These are phyloP conservation scores for Zosterops borbonicus DNA, from an alignment of 2,113 vertebrate genomes.

Conservation along the genomic window DNA sequence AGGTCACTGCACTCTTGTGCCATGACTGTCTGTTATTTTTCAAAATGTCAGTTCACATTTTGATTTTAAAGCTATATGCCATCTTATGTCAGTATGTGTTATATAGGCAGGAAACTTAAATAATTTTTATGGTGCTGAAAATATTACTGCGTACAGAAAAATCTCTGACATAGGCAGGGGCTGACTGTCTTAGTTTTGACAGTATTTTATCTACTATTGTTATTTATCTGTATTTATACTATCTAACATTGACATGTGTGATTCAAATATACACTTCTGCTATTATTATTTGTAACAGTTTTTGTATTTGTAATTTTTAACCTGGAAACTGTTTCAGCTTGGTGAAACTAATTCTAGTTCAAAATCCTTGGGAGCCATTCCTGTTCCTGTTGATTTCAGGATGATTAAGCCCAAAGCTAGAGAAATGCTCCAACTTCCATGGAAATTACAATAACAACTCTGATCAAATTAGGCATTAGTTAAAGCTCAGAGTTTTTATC, in stretches of 20 bases:
- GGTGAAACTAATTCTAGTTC: neutral
- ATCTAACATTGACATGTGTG: neutral
- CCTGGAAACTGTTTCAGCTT: neutral
- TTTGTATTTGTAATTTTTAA: neutral
- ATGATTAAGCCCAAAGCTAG: neutral
- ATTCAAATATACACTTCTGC: neutral
- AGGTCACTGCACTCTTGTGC: neutral
- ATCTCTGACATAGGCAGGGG: neutral
- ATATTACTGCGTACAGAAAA: neutral
- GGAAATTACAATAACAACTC: neutral
- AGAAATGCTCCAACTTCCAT: neutral
- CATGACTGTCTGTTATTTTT: neutral
- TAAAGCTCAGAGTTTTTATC: neutral
- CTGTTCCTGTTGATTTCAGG: neutral
- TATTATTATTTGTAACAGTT: neutral
- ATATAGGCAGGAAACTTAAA: neutral
- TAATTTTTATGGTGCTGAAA: neutral
- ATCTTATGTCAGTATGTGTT: neutral
- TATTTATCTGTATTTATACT: neutral
- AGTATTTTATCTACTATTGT: neutral
- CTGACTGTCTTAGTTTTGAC: neutral
- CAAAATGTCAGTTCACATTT: constrained; percentile 1
- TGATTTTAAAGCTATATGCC: neutral
- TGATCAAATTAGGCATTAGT: neutral
- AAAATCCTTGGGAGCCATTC: neutral